Evolutionary conservation across 2,113 vertebrate species (phyloP), one percentile per base, ranked within the genome.

Genomic region (Pelecanoides urinatrix): DNA sequence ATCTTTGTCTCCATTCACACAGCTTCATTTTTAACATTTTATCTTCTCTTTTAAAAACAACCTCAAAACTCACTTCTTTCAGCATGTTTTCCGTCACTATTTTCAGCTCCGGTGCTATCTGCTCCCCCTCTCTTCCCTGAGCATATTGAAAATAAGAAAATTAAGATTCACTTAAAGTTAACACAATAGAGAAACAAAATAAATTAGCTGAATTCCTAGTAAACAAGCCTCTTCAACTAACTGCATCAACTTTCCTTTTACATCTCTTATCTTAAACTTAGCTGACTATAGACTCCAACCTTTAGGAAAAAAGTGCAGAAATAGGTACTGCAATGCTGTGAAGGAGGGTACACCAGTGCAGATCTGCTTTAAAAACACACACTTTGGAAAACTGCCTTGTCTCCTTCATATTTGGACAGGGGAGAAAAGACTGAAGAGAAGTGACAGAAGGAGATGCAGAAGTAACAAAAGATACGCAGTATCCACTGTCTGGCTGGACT

Each of bases 1-100:
- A 73, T 16, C 65, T 89, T 89, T 49, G 65, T 50, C 71, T 89
- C 44, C 75, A 81, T 86, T 86, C 76, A 74, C 45, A 70, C 32
- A 86, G 67, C 89, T 92, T 83, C 23, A 70, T 82, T 89, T 85
- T 81, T 77, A 65, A 72, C 40, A 75, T 59, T 52, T 82, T 71
- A 81, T 81, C 84, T 92, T 86, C 82, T 95, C 88, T 88, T 87
- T 97, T 78, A 93, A 74, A 45, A 72, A 81, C 73, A 88, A 83
- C 95, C 95, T 97, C 90, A 93, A 95, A 94, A 97, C 96, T 97
- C 96, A 97, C 96, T 96, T 97, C 96, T 96, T 97, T 62, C 92
- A 95, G 96, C 96, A 94, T 79, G 94, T 92, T 96, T 96, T 92
- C 95, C 86, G 63, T 56, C 92, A 96, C 96, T 97, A 97, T 88